Base-by-base conservation (phyloP, 2,113 vertebrate genomes). In the Rhinoderma darwinii region DNA sequence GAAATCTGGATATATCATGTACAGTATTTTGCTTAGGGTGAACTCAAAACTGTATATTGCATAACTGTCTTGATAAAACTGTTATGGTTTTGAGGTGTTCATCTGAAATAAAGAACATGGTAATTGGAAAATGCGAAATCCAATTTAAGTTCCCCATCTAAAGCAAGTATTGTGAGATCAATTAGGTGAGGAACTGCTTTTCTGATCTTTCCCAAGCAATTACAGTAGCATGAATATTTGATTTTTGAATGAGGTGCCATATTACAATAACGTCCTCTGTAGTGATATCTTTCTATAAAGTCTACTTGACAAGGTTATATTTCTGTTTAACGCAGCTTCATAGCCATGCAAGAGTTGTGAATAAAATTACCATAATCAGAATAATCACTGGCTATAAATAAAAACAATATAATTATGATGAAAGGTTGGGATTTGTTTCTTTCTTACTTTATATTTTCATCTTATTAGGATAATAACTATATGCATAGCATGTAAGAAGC, bases 221-320 rank as follows among this genome's bases (percentile, higher is more conserved):
- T 82, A 87, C 79, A 87, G 86, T 61, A 75, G 78, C 70, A 82
- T 87, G 86, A 87, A 87, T 87, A 87, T 87, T 87, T 82, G 79
- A 87, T 87, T 74, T 87, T 18, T 50, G 51, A 87, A 82, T 61
- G 39, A 87, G 51, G 68, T 74, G 70, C 44, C 51, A 47, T 63
- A 75, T 44, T 80, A 82, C 75, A 63, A 74, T 82, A 37, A 82
- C 20, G 39, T 87, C 70, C 79, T 61, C 54, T 44, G 70, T 63
- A 50, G 50, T 50, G 78, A 74, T 74, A 20, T 61, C 32, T 75
- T 63, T 82, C 86, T 63, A 82, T 75, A 82, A 50, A 82, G 56
- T 75, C 37, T 50, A 63, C 78, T 75, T 87, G 68, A 63, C 79
- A 87, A 87, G 86, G 79, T 87, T 82, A 75, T 11, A 50, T 82